Evolutionary conservation across 2,888 invertebrate genomes (phyloP), one percentile per base, ranked within the genome.

Genomic region (Rotaria sp.): DNA sequence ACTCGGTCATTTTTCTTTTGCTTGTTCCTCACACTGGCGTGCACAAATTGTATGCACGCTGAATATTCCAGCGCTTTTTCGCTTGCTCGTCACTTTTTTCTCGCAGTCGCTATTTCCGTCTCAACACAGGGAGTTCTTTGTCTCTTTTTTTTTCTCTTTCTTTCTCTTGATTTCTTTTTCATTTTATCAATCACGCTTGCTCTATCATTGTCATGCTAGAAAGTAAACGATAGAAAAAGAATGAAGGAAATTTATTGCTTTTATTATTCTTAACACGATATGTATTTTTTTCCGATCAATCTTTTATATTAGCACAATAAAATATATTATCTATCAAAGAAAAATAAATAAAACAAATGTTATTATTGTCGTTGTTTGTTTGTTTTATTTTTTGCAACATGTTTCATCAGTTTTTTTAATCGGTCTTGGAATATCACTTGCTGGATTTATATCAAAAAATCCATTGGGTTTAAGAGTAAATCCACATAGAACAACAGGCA

Each of bases 401-500:
- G 30, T 35, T 11, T 67, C n/a, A n/a, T 21, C 7, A 0, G 26
- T 67, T 21, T 67, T 35, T 35, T 67, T 67, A 4, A 67, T 67
- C 1, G 67, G 5, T 35, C 38, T 80, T 21, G 87, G 87, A 35
- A 87, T 26, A 41, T 87, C 87, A 26, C 15, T 80, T 1, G 87
- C 35, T 15, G 87, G 87, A 57, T 87, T 87, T 35, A 41, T 45
- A 35, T 57, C 45, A 52, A 87, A 87, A 18, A 87, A 87, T 24
- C 87, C 87, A 80, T 85, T 50, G 8, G 87, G 87, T 87, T 85
- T 87, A 45, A 87, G 52, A 10, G n/a, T 15, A 75, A 87, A 87
- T 38, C 87, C 85, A n/a, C 50, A 41, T n/a, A 21, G 4, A 11
- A 57, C 75, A 35, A 48, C 75, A n/a, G 87, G 87, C 87, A 87